Evolutionary conservation across 2,113 vertebrate species (phyloP).

Genomic region (Bubo scandiacus): DNA sequence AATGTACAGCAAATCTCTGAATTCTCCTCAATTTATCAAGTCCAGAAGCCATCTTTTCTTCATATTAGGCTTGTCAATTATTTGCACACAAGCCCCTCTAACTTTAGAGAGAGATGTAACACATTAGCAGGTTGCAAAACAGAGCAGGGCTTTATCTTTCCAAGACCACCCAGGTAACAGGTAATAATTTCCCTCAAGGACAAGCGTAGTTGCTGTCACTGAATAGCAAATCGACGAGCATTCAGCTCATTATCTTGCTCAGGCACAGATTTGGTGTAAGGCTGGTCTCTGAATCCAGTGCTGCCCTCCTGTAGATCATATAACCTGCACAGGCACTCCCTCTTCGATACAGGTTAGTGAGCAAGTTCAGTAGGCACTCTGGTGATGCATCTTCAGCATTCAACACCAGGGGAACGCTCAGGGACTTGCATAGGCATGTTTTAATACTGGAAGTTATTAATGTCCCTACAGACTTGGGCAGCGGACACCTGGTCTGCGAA

Average conservation of each 20-base stretch:
- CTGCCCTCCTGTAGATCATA: background rate
- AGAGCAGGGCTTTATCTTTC: background rate
- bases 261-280: background rate
- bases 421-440: background rate
- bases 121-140: background rate
- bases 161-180: background rate
- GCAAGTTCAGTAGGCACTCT: background rate
- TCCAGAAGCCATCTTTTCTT: slow-evolving; percentile 15
- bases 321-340: background rate
- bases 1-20: background rate
- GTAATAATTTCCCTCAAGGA: slow-evolving; percentile 10
- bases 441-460: background rate
- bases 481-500: background rate
- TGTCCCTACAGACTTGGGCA: background rate
- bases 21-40: slow-evolving; percentile 18
- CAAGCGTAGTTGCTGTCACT: background rate
- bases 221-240: background rate
- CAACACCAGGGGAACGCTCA: background rate
- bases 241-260: background rate
- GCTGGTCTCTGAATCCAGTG: background rate
- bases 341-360: background rate
- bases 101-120: background rate
- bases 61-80: background rate
- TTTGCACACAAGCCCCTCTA: background rate
- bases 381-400: background rate